Conservation (phyloP, 2,113 vertebrate genomes). For the Ibidorhyncha struthersii region DNA sequence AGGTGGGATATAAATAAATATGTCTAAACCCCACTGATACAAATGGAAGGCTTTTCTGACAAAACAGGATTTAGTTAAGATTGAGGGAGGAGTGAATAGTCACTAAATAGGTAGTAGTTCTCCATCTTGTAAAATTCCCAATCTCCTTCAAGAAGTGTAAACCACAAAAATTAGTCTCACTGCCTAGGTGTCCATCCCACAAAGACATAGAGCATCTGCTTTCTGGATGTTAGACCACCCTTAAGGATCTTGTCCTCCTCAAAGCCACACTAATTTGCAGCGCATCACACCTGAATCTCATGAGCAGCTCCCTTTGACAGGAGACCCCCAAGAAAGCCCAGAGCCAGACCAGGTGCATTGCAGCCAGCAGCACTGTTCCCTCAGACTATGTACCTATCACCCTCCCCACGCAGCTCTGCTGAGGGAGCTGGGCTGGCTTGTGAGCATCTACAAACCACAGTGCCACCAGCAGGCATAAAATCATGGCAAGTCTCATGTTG, state of each 20-base stretch:
- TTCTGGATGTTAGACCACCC: not conserved
- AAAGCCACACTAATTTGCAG: not conserved
- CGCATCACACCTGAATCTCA: not conserved
- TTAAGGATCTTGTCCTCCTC: not conserved
- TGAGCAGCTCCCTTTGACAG: not conserved
- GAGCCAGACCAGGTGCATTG: too few relatives aligned
- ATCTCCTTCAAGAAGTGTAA: not conserved
- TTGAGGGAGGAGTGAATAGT: not conserved
- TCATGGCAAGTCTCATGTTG: not conserved
- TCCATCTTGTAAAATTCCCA: not conserved
- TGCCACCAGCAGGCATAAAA: not conserved
- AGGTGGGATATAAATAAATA: not conserved
- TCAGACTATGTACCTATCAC: rapidly evolving
- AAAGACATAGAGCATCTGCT: not conserved
- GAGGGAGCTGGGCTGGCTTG: not conserved
- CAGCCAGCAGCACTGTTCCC: not conserved
- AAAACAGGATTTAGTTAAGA: not conserved
- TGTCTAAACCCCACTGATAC: not conserved
- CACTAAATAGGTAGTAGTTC: not conserved
- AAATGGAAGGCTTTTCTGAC: not conserved
- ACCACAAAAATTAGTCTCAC: not conserved
- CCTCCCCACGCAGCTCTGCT: rapidly evolving
- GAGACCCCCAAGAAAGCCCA: not conserved
- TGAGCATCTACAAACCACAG: not conserved
- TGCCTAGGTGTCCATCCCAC: not conserved